Evolutionary conservation across 2,797 vertebrate genomes (phyloP).

Genomic region (Sparidentex hasta): DNA sequence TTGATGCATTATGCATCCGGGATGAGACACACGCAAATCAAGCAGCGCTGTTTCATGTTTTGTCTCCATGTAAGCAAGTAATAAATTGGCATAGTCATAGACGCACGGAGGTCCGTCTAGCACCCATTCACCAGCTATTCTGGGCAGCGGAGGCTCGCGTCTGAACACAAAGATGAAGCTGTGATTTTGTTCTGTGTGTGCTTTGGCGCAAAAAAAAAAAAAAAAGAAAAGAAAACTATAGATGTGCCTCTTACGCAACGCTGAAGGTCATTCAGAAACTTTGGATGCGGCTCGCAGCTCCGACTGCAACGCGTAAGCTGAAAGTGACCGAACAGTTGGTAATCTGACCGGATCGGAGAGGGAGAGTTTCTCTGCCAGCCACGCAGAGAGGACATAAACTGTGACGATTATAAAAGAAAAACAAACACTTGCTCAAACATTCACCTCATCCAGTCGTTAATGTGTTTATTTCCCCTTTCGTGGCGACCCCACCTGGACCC

Average conservation of each 20-base stretch:
- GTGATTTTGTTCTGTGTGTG: constrained; percentile 43
- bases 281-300: constrained; percentile 6
- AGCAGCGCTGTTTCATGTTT: constrained; percentile 79
- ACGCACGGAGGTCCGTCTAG: constrained; percentile 41
- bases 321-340: neutral
- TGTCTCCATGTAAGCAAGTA: constrained; percentile 79
- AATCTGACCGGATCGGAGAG: neutral
- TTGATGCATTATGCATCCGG: constrained; percentile 83
- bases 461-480: neutral
- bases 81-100: constrained; percentile 73
- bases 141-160: constrained; percentile 45
- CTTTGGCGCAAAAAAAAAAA: constrained; percentile 51
- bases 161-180: constrained; percentile 59
- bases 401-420: neutral
- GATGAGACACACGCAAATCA: constrained; percentile 77
- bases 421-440: neutral
- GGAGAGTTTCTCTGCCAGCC: neutral
- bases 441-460: neutral
- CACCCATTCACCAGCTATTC: constrained; percentile 57
- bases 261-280: constrained; percentile 39
- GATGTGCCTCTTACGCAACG: constrained; percentile 21
- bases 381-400: neutral
- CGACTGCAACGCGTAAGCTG: neutral
- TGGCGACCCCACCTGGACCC: neutral
- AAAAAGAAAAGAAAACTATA: constrained; percentile 10